Evolutionary conservation across 2,113 vertebrate species (phyloP).

Genomic region (Seriola aureovittata): DNA sequence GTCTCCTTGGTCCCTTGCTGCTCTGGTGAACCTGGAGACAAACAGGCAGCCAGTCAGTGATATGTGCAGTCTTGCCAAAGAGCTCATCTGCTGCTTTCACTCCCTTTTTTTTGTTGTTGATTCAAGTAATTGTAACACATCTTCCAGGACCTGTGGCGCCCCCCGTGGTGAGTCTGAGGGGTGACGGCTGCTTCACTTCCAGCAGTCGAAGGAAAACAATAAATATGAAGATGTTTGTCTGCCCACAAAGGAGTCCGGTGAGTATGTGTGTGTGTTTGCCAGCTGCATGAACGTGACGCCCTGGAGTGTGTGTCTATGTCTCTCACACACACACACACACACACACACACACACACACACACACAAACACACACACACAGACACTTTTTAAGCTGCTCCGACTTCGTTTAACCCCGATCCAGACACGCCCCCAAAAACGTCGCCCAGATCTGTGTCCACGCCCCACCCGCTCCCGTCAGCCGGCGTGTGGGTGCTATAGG

Average conservation of each 20-base stretch:
- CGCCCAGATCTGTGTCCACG: not conserved
- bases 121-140: conserved; percentile 59
- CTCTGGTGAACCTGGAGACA: conserved; percentile 25
- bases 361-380: not conserved
- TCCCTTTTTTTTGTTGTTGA: conserved; percentile 50
- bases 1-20: conserved; percentile 36
- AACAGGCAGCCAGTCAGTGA: conserved; percentile 36
- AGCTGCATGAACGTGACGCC: conserved; percentile 6
- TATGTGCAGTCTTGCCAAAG: conserved; percentile 28
- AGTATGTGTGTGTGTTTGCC: conserved; percentile 49
- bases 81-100: conserved; percentile 3
- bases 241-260: conserved; percentile 38
- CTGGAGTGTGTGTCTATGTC: conserved; percentile 11
- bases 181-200: conserved; percentile 28
- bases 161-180: conserved; percentile 34
- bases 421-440: not conserved
- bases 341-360: not conserved
- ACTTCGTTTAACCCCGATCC: not conserved
- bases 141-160: conserved; percentile 31
- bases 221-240: conserved; percentile 51
- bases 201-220: conserved; percentile 50
- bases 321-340: not conserved
- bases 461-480: not conserved
- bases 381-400: conserved; percentile 19
- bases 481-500: conserved; percentile 86